A percentile compares a stretch with the other conserved stretches of the same genome.
phyloP scores from a whole-genome alignment of 2,888 invertebrate species.

The Stenodera caucasica region DNA sequence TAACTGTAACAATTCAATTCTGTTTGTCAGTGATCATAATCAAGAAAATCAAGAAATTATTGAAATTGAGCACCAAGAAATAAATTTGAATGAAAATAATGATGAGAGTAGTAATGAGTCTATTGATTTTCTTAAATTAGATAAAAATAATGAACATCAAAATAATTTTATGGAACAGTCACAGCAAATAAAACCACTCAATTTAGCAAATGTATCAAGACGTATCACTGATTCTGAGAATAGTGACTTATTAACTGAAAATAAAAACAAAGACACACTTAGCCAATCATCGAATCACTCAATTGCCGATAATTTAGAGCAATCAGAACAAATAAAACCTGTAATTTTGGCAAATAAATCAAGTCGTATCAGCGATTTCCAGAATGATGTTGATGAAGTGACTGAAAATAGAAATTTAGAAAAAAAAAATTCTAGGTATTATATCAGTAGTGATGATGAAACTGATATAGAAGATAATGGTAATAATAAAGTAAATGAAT shows the following conservation, averaged over 20 bases:
- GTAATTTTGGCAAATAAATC: conserved; percentile 28
- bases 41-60: conserved; percentile 20
- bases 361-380: conserved; percentile 16
- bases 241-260: conserved; percentile 8
- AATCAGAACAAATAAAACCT: background rate
- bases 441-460: conserved; percentile 24
- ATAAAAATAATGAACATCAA: conserved; percentile 11
- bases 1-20: conserved; percentile 16
- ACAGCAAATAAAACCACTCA: background rate
- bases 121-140: conserved; percentile 37
- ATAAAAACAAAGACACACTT: conserved; percentile 21
- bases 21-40: background rate
- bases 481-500: conserved; percentile 23
- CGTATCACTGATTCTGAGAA: too few relatives aligned
- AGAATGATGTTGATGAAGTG: conserved; percentile 25
- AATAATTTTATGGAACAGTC: background rate
- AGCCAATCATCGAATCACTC: too few relatives aligned
- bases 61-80: background rate
- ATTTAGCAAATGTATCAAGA: too few relatives aligned
- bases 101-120: conserved; percentile 37
- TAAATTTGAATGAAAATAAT: background rate
- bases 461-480: conserved; percentile 33
- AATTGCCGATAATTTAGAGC: background rate
- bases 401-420: conserved; percentile 22
- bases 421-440: conserved; percentile 13